phyloP scores from a whole-genome alignment of 2,797 vertebrate species.

The Cuniculus paca region DNA sequence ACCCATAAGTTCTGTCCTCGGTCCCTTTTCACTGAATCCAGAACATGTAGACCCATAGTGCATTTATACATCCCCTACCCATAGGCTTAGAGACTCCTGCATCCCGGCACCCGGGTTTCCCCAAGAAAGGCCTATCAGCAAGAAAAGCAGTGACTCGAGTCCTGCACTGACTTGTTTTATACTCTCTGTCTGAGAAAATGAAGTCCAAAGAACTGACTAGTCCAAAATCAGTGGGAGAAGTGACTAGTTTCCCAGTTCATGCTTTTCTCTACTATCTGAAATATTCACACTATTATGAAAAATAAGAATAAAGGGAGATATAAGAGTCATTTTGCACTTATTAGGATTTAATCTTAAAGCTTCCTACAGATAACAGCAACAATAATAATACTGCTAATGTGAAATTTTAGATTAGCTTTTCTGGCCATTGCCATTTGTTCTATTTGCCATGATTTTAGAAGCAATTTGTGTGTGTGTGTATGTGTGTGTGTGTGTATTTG shows the following conservation, averaged over 20 bases:
- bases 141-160: not conserved
- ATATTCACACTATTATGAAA: not conserved
- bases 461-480: too few relatives aligned
- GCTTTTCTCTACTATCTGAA: not conserved
- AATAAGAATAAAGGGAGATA: not conserved
- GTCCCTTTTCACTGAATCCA: not conserved
- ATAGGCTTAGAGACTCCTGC: not conserved
- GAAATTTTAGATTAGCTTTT: slow-evolving; percentile 53
- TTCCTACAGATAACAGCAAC: not conserved
- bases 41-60: not conserved
- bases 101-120: not conserved
- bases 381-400: not conserved
- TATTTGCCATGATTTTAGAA: slow-evolving; percentile 2
- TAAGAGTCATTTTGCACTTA: not conserved
- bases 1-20: not conserved
- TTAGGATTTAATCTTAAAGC: slow-evolving; percentile 1
- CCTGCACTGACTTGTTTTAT: not conserved
- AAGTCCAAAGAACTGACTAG: not conserved
- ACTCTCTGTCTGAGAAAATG: not conserved
- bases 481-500: too few relatives aligned
- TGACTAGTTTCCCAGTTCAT: not conserved
- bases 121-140: not conserved
- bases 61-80: not conserved
- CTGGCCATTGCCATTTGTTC: not conserved
- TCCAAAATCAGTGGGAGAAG: not conserved